Percentiles rank a stretch among this genome's conserved stretches.
Evolutionary conservation across 2,888 invertebrate genomes (phyloP).

Genomic region (Coleophora flavipennella): DNA sequence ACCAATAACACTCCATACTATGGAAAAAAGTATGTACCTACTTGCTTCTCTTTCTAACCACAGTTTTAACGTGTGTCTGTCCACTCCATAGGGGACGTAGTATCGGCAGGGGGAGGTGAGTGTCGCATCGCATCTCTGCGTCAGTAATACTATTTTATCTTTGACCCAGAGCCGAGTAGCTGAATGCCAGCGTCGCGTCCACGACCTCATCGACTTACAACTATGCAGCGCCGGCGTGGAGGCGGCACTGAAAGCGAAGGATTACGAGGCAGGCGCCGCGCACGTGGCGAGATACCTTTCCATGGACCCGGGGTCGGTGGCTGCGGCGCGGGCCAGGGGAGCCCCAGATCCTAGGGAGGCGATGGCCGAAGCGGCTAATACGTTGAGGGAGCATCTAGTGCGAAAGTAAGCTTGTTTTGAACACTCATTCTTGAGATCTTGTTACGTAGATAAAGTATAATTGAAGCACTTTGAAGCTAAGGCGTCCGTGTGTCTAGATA

Average conservation of each 20-base stretch:
- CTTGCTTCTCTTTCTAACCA: too few species aligned
- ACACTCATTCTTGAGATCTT: too few species aligned
- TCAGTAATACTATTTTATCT: not conserved
- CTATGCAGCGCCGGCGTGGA: constrained; percentile 98
- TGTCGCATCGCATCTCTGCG: too few species aligned
- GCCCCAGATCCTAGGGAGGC: constrained; percentile 50
- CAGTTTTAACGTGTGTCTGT: too few species aligned
- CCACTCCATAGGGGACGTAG: too few species aligned
- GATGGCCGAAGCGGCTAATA: constrained; percentile 50
- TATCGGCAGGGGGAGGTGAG: too few species aligned
- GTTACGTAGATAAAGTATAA: too few species aligned
- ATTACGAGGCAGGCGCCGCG: constrained; percentile 94
- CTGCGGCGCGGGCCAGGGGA: constrained; percentile 56
- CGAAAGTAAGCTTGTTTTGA: constrained; percentile 31
- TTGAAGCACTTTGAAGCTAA: too few species aligned
- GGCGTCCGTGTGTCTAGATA: too few species aligned
- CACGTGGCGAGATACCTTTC: constrained; percentile 95
- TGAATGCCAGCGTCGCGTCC: constrained; percentile 94
- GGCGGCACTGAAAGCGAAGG: constrained; percentile 92
- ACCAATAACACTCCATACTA: too few species aligned
- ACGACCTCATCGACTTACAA: constrained; percentile 95
- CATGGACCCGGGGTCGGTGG: constrained; percentile 89
- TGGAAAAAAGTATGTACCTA: too few species aligned
- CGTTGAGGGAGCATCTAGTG: constrained; percentile 49
- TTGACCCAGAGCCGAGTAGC: constrained; percentile 84